Evolutionary conservation across 1,140 invertebrate genomes (phyloP).

Genomic region (Drosophila nigromelanica): DNA sequence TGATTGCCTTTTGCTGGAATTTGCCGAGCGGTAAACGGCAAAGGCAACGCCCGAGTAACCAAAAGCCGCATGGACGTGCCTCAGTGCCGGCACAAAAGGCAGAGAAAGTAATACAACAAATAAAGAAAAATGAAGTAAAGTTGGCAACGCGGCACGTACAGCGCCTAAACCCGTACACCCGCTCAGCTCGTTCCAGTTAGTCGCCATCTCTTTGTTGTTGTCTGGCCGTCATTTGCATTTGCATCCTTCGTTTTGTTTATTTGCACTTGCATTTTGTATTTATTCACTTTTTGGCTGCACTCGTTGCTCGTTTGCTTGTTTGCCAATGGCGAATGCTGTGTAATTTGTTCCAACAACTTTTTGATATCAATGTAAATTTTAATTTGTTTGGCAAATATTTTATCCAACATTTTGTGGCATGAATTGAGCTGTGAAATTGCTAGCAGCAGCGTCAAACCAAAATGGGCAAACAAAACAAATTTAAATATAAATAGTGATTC

Average conservation of each 20-base stretch:
- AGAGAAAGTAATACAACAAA: conserved; percentile 4
- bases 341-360: conserved; percentile 68
- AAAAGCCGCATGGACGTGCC: conserved; percentile 45
- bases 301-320: conserved; percentile 50
- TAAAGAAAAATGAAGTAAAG: conserved; percentile 29
- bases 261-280: conserved; percentile 56
- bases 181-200: background rate
- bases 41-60: conserved; percentile 8
- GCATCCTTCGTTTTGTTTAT: conserved; percentile 53
- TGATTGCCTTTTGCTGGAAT: conserved; percentile 57
- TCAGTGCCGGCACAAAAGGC: conserved; percentile 27
- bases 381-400: conserved; percentile 80
- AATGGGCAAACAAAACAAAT: conserved; percentile 25
- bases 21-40: conserved; percentile 27
- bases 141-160: conserved; percentile 49
- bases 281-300: conserved; percentile 62
- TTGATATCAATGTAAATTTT: conserved; percentile 80
- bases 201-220: conserved; percentile 1
- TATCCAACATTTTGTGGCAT: conserved; percentile 52
- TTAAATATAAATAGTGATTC: conserved; percentile 35
- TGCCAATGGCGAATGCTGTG: conserved; percentile 64
- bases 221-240: conserved; percentile 36
- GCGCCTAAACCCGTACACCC: conserved; percentile 20
- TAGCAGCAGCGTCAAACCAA: conserved; percentile 9
- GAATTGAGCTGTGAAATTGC: conserved; percentile 63